Evolutionary conservation across 2,888 invertebrate species (phyloP).

Genomic region (Fissipunctia ypsillon): DNA sequence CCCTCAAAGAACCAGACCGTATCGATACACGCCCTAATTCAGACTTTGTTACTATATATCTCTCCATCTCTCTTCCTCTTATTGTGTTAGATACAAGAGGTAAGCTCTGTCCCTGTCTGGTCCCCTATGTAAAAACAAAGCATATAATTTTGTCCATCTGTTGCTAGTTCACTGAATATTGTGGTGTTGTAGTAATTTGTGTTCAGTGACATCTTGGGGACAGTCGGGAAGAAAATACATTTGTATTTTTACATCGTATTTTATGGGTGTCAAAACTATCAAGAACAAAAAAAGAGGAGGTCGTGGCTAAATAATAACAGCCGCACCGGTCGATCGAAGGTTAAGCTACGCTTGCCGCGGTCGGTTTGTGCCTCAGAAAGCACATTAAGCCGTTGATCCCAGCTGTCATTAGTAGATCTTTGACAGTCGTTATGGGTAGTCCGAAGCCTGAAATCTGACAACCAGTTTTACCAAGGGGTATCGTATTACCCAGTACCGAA

Average conservation of each 20-base stretch:
- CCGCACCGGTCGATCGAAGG: fast-evolving
- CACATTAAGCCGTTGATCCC: neutral
- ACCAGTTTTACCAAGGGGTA: neutral
- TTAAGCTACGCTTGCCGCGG: neutral
- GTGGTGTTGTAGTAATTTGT: constrained; percentile 74
- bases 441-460: neutral
- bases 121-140: constrained; percentile 65
- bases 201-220: constrained; percentile 73
- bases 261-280: neutral
- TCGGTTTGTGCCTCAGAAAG: neutral
- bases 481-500: neutral
- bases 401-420: neutral
- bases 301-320: neutral
- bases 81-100: neutral
- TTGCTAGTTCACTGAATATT: constrained; percentile 74
- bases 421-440: neutral
- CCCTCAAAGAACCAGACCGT: constrained; percentile 52
- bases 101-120: constrained; percentile 34
- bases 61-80: constrained; percentile 34
- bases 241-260: neutral
- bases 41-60: constrained; percentile 27
- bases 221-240: constrained; percentile 44
- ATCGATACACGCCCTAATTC: constrained; percentile 48
- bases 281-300: neutral
- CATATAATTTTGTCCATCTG: constrained; percentile 74